Percentiles rank a stretch among this genome's conserved stretches.
Evolutionary conservation across 2,888 invertebrate genomes (phyloP).

Genomic region (Chymomyza amoena): DNA sequence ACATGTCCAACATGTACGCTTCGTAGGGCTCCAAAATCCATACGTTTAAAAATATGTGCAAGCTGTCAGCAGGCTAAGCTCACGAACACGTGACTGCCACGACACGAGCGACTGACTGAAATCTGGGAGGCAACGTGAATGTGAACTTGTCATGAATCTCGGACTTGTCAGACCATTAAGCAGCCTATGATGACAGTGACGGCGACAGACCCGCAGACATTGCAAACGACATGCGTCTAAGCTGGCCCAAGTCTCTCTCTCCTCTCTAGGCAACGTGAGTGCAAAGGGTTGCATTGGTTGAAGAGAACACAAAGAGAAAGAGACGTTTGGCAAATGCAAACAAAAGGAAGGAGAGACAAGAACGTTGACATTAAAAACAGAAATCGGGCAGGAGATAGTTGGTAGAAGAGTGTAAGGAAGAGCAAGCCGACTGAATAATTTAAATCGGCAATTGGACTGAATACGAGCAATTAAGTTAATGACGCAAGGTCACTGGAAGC

Average conservation of each 20-base stretch:
- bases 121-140: not conserved
- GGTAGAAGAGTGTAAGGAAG: not conserved
- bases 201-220: slow-evolving; percentile 1
- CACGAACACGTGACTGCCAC: slow-evolving; percentile 54
- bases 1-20: not conserved
- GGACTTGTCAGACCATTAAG: not conserved
- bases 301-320: not conserved
- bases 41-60: slow-evolving; percentile 18
- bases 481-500: slow-evolving; percentile 72
- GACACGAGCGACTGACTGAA: not conserved
- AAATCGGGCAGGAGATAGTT: slow-evolving; percentile 26
- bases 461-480: slow-evolving; percentile 71
- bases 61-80: slow-evolving; percentile 51
- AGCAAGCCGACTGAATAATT: slow-evolving; percentile 61
- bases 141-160: not conserved
- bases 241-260: not conserved
- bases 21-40: too few species aligned
- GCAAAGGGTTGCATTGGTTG: not conserved
- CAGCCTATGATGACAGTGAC: slow-evolving; percentile 23
- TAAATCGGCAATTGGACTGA: slow-evolving; percentile 63
- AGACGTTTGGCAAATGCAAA: not conserved
- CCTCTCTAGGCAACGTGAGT: not conserved
- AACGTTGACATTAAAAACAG: slow-evolving; percentile 37
- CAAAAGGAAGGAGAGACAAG: slow-evolving; percentile 13
- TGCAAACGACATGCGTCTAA: not conserved